phyloP scores from a whole-genome alignment of 2,797 vertebrate species.

The Sardinella longiceps region DNA sequence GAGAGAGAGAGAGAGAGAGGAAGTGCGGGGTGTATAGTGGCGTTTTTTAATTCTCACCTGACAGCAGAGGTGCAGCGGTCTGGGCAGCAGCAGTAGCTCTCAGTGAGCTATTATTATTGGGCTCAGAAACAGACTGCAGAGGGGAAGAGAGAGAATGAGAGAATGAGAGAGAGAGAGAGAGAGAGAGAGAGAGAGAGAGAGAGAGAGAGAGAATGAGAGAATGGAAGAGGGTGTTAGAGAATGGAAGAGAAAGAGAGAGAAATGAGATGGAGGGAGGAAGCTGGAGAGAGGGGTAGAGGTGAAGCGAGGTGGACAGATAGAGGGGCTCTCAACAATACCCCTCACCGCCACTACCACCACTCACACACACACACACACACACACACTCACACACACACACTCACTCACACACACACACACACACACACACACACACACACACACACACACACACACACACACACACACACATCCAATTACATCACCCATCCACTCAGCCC shows the following conservation, averaged over 20 bases:
- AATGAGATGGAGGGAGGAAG: too few species aligned
- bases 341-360: neutral
- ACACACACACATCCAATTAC: too few species aligned
- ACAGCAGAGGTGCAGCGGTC: neutral
- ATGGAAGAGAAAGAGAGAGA: neutral
- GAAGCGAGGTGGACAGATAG: neutral
- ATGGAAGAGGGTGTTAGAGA: too few species aligned
- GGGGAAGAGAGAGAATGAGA: neutral
- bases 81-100: neutral
- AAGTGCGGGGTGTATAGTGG: neutral
- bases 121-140: neutral
- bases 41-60: conserved; percentile 1
- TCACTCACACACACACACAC: neutral
- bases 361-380: neutral
- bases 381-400: neutral
- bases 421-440: neutral
- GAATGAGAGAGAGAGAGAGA: neutral
- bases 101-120: neutral
- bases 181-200: neutral
- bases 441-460: too few species aligned
- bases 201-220: too few species aligned
- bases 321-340: neutral
- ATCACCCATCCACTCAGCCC: too few species aligned
- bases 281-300: too few species aligned
- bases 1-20: neutral